These are phyloP conservation scores for Rhingia rostrata DNA, from an alignment of 2,888 invertebrate species.

Conservation along the genomic window DNA sequence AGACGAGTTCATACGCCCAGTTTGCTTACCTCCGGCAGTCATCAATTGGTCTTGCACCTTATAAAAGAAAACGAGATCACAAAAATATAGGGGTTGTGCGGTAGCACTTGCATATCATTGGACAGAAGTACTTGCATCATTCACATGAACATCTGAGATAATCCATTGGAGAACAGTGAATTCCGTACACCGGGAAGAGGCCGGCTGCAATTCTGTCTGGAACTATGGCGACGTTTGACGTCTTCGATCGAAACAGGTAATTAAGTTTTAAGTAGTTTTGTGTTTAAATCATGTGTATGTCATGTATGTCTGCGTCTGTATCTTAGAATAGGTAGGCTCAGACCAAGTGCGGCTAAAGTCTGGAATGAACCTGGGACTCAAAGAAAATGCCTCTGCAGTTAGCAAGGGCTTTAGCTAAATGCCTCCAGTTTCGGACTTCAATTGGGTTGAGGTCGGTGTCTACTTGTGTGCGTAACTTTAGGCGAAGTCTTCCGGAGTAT, in stretches of 20 bases:
- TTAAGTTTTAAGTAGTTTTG: no score
- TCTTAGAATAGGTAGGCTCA: no score
- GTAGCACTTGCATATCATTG: background rate
- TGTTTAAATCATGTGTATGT: no score
- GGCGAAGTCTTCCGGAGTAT: no score
- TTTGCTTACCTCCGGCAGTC: background rate
- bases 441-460: no score
- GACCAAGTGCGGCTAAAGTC: no score
- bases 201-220: constrained; percentile 14
- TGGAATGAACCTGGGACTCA: no score
- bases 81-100: background rate
- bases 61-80: constrained; percentile 8
- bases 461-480: no score
- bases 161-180: background rate
- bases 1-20: constrained; percentile 17
- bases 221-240: constrained; percentile 82
- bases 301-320: no score
- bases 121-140: constrained; percentile 2
- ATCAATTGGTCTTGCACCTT: background rate
- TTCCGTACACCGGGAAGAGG: background rate
- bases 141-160: background rate
- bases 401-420: no score
- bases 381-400: no score
- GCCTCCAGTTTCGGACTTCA: no score
- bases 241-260: constrained; percentile 80